Evolutionary conservation across 92 coral and sea anemone species (phyloP).

Genomic region (Parazoanthus darwini): DNA sequence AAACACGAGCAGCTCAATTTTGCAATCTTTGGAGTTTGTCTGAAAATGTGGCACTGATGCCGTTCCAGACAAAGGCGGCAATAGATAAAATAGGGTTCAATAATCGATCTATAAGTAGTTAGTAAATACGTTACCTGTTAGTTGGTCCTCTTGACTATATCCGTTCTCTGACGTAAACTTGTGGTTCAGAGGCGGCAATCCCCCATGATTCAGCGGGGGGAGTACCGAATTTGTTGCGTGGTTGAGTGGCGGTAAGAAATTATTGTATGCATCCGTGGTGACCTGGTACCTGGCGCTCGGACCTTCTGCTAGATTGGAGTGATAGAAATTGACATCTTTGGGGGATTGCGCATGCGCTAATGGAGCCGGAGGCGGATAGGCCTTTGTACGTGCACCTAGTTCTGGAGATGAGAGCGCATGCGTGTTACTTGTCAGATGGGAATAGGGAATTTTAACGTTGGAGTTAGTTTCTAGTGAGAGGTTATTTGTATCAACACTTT

Average conservation of each 20-base stretch:
- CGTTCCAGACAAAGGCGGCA: no score
- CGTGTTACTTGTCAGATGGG: conserved; percentile 30
- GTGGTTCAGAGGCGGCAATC: conserved; percentile 38
- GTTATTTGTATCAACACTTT: not conserved
- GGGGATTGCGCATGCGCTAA: conserved; percentile 44
- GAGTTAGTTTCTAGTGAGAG: not conserved
- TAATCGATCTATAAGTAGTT: no score
- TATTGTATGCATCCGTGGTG: conserved; percentile 42
- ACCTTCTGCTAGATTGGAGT: conserved; percentile 44
- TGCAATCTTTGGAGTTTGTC: no score
- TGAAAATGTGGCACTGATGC: no score
- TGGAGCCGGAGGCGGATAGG: conserved; percentile 41
- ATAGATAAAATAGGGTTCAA: not conserved
- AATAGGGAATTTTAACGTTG: not conserved
- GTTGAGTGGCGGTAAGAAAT: conserved; percentile 34
- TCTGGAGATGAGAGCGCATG: conserved; percentile 34
- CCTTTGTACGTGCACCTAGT: conserved; percentile 39
- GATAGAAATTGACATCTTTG: conserved; percentile 43
- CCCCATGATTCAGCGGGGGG: conserved; percentile 36
- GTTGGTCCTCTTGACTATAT: conserved; percentile 34
- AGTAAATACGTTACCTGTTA: conserved; percentile 24
- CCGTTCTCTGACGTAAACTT: conserved; percentile 41
- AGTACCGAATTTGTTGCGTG: conserved; percentile 29
- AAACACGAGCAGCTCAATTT: no score
- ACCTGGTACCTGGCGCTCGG: conserved; percentile 34